Conservation (phyloP, 2,797 vertebrate genomes). For the Rhinoraja longicauda region DNA sequence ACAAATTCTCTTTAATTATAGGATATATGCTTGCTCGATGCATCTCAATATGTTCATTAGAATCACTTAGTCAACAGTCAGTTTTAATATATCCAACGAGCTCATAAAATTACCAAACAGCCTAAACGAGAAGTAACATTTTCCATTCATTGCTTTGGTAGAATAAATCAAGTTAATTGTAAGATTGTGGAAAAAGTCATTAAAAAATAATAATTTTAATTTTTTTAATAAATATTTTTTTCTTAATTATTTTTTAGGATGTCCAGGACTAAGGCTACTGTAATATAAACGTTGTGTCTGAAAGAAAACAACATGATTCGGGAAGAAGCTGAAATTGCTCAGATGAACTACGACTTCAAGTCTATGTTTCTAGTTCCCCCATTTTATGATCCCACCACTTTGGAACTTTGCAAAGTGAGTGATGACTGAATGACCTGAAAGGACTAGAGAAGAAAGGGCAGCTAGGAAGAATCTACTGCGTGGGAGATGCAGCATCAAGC, state of each 20-base stretch:
- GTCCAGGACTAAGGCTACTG: neutral
- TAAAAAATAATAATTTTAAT: neutral
- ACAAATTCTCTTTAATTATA: neutral
- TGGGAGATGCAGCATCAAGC: constrained; percentile 41
- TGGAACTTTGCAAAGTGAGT: constrained; percentile 43
- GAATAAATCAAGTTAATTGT: neutral
- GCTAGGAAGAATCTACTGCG: constrained; percentile 41
- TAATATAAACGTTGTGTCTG: neutral
- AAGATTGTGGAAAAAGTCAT: neutral
- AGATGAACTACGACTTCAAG: neutral
- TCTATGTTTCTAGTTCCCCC: constrained; percentile 44
- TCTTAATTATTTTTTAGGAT: neutral
- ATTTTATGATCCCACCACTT: constrained; percentile 44
- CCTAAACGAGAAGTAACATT: neutral
- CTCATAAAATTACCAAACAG: neutral
- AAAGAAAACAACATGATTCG: neutral
- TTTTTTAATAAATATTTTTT: neutral
- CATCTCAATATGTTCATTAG: neutral
- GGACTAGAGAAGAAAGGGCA: constrained; percentile 45
- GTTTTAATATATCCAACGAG: neutral
- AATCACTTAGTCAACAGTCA: neutral
- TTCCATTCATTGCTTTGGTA: neutral
- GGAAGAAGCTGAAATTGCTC: neutral
- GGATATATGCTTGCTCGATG: neutral
- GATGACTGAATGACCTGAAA: constrained; percentile 45